Evolutionary conservation across 53 echinoderm and acorn worm species (phyloP).

Genomic region (Paracentrotus lividus): DNA sequence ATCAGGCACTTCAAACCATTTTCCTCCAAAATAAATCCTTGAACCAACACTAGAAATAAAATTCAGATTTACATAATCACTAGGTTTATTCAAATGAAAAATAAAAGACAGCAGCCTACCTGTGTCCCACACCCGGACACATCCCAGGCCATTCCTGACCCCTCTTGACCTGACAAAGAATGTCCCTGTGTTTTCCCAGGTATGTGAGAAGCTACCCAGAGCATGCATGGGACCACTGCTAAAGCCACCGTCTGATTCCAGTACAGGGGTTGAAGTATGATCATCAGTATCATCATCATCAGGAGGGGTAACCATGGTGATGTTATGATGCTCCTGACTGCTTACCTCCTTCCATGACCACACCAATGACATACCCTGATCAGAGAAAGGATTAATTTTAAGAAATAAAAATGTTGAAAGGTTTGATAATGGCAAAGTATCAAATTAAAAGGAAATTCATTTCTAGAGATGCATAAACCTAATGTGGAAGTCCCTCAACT

Average conservation of each 20-base stretch:
- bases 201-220: conserved; percentile 74
- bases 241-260: conserved; percentile 77
- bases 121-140: conserved; percentile 77
- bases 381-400: neutral
- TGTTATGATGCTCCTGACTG: conserved; percentile 83
- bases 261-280: conserved; percentile 63
- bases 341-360: conserved; percentile 89
- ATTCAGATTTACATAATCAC: too few relatives aligned
- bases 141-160: conserved; percentile 72
- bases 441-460: neutral
- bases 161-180: conserved; percentile 85
- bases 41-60: too few relatives aligned
- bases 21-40: too few relatives aligned
- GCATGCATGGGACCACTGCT: conserved; percentile 78
- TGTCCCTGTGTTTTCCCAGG: conserved; percentile 76
- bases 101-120: conserved; percentile 61
- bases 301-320: conserved; percentile 79
- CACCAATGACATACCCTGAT: conserved; percentile 61
- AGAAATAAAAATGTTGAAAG: too few relatives aligned
- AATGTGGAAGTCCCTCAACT: neutral
- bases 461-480: neutral
- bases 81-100: too few relatives aligned
- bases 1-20: neutral
- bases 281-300: conserved; percentile 47
- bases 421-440: neutral